Conservation (phyloP, 2,113 vertebrate genomes). For the Xerus inauris region DNA sequence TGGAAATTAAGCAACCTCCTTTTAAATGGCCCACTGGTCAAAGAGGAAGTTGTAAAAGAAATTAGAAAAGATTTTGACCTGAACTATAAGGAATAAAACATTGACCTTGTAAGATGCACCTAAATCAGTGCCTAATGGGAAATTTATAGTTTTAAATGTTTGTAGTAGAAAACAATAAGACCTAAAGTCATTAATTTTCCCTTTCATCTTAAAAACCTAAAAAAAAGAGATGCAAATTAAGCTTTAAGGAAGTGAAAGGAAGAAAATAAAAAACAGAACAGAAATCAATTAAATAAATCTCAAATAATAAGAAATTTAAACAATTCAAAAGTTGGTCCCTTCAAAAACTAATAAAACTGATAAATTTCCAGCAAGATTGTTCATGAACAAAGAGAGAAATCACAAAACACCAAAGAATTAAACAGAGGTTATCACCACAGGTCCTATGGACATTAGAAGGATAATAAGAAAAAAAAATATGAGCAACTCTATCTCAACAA, state of each 20-base stretch:
- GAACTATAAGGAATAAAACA: not conserved
- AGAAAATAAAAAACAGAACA: not conserved
- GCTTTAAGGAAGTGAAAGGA: not conserved
- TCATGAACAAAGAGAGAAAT: not conserved
- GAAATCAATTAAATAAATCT: not conserved
- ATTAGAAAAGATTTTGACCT: constrained; percentile 1
- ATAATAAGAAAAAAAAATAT: not conserved
- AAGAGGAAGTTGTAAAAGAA: not conserved
- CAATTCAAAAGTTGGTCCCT: constrained; percentile 1
- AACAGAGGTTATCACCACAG: not conserved
- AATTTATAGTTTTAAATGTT: not conserved
- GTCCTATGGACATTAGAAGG: not conserved
- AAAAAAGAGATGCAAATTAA: not conserved
- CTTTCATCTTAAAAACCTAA: not conserved
- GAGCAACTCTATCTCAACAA: not conserved
- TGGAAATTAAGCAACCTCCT: not conserved
- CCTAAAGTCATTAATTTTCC: not conserved
- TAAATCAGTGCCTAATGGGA: not conserved
- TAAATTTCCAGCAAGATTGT: not conserved
- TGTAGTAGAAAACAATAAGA: not conserved
- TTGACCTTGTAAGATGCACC: not conserved
- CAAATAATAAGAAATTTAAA: not conserved
- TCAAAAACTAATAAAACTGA: not conserved
- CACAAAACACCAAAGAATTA: not conserved
- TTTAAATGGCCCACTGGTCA: not conserved